These are phyloP conservation scores for Andrena bicolor DNA, from an alignment of 2,888 invertebrate genomes.

Conservation along the genomic window DNA sequence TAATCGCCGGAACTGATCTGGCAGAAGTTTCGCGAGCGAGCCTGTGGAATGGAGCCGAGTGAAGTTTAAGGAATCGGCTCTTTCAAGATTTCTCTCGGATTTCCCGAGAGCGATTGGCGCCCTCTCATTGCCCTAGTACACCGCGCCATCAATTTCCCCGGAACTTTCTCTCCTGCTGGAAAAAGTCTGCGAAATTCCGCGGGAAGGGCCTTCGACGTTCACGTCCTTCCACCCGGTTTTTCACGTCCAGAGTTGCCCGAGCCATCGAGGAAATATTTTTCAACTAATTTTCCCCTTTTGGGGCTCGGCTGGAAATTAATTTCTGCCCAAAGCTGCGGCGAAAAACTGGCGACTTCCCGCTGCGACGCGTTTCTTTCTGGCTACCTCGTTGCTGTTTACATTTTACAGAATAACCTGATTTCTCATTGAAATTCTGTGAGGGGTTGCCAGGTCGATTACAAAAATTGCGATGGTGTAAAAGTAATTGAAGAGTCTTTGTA, in stretches of 20 bases:
- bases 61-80: slow-evolving; percentile 50
- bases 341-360: not conserved
- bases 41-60: slow-evolving; percentile 14
- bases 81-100: slow-evolving; percentile 64
- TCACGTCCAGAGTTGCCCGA: not conserved
- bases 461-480: too few species aligned
- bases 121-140: slow-evolving; percentile 59
- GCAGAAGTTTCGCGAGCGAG: slow-evolving; percentile 38
- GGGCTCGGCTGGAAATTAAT: slow-evolving; percentile 19
- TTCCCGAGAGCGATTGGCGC: slow-evolving; percentile 60
- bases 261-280: slow-evolving; percentile 12
- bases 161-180: slow-evolving; percentile 58
- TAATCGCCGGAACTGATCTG: slow-evolving; percentile 35
- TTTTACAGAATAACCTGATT: not conserved
- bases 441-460: too few species aligned
- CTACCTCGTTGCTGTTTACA: not conserved
- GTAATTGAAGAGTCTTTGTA: too few species aligned
- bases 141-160: slow-evolving; percentile 67
- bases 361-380: not conserved
- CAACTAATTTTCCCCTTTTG: not conserved
- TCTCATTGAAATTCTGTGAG: too few species aligned
- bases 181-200: slow-evolving; percentile 59
- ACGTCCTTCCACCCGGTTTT: not conserved
- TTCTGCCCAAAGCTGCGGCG: not conserved
- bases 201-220: slow-evolving; percentile 37